Evolutionary conservation across 1,140 invertebrate species (phyloP), one percentile per base, ranked within the genome.

Genomic region (Leptonema lineaticorne): DNA sequence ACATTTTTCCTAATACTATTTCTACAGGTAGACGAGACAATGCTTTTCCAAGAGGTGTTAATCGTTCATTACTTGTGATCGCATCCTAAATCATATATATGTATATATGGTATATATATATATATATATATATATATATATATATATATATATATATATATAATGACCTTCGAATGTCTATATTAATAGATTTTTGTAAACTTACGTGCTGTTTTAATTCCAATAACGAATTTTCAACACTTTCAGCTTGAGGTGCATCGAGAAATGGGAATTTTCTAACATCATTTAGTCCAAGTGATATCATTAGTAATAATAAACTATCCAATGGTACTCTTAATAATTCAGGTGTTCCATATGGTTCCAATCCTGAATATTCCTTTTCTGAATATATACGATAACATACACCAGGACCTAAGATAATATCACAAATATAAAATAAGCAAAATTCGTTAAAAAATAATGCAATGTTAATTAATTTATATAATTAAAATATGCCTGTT

Each of bases 241-340:
- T 91, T 41, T 93, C 88, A 22, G 85, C 76, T 14, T 87, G 84
- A 14, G 97, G 97, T 24, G 92, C 84, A 81, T 99, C 97, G 41
- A 99, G 88, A 77, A 98, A 99, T 1, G 96, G 96, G 84, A 99
- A 99, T 75, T 91, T 88, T 33, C 93, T 83, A 8, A 92, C 90
- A 83, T 98, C 92, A 50, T 89, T 92, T 26, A 99, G 83, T 0
- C 97, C 97, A 85, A 99, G 90, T 0, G 95, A 89, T 41, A 97
- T 89, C 94, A 99, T 96, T 77, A 98, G 92, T 18, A 99, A 83
- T 11, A 98, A 77, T 7, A 99, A 83, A 0, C 93, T 93, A 75
- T 99, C 95, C 5, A 99, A 81, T 0, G 95, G 93, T 0, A 98
- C 95, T 63, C 96, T 82, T 74, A 93, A 90, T 58, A 98, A 90